Percentiles rank a stretch among this genome's conserved stretches.
Evolutionary conservation across 2,888 invertebrate species (phyloP).

Genomic region (Notodonta dromedarius): DNA sequence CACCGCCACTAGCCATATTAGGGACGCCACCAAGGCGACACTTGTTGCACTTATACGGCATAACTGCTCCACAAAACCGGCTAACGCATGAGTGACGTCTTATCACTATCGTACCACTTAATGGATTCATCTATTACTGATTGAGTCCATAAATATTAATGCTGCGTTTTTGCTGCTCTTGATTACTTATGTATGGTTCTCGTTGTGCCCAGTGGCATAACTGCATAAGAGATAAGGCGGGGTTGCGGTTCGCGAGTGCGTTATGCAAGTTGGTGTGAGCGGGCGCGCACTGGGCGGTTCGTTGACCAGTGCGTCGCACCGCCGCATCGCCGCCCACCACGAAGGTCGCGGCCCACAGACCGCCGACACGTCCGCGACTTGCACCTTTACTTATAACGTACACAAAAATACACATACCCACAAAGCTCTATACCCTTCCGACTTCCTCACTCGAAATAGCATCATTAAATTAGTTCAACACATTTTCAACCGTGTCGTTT

Average conservation of each 20-base stretch:
- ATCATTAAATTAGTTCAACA: slow-evolving; percentile 53
- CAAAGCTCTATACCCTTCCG: slow-evolving; percentile 8
- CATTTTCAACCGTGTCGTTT: slow-evolving; percentile 48
- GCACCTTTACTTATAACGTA: slow-evolving; percentile 36
- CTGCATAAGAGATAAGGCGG: slow-evolving; percentile 66
- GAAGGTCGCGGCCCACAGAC: slow-evolving; percentile 77
- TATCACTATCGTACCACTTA: slow-evolving; percentile 57
- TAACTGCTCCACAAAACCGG: slow-evolving; percentile 75
- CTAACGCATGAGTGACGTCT: slow-evolving; percentile 58
- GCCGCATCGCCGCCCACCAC: slow-evolving; percentile 75
- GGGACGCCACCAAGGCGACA: slow-evolving; percentile 80
- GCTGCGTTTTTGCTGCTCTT: slow-evolving; percentile 30
- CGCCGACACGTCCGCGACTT: slow-evolving; percentile 54
- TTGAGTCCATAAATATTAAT: slow-evolving; percentile 47
- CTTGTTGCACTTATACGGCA: slow-evolving; percentile 83
- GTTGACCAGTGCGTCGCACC: slow-evolving; percentile 82
- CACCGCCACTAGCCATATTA: slow-evolving; percentile 73
- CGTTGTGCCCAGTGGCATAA: slow-evolving; percentile 44
- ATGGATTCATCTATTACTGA: slow-evolving; percentile 48
- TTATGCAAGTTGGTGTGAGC: slow-evolving; percentile 73
- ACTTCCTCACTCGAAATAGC: slow-evolving; percentile 4
- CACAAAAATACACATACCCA: slow-evolving; percentile 21
- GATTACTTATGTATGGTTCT: slow-evolving; percentile 40
- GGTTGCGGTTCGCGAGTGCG: slow-evolving; percentile 58
- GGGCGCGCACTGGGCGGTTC: slow-evolving; percentile 74